phyloP scores from a whole-genome alignment of 1,140 invertebrate genomes.

The Zaprionus ornatus region DNA sequence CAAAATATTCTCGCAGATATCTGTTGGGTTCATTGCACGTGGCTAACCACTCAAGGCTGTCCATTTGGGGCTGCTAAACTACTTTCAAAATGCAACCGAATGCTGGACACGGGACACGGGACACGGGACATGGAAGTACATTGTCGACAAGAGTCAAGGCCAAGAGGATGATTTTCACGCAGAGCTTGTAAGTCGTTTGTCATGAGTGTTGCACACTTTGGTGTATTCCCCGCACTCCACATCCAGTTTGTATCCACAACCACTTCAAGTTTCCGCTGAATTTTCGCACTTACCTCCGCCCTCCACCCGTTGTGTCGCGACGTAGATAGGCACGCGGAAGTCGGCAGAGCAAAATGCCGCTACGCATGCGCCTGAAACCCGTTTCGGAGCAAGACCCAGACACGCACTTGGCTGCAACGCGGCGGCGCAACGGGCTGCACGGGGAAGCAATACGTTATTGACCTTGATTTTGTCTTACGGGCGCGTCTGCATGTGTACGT shows the following conservation, averaged over 20 bases:
- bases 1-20: neutral
- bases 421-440: conserved; percentile 2
- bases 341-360: conserved; percentile 66
- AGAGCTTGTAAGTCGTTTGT: neutral
- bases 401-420: conserved; percentile 46
- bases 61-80: conserved; percentile 61
- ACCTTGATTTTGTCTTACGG: conserved; percentile 68
- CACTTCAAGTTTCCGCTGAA: conserved; percentile 34
- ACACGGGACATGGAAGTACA: neutral
- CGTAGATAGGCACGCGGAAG: conserved; percentile 56
- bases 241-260: neutral
- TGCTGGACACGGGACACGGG: neutral
- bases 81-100: conserved; percentile 62
- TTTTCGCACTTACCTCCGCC: neutral
- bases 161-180: conserved; percentile 36
- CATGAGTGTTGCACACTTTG: conserved; percentile 5
- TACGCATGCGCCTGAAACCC: conserved; percentile 69
- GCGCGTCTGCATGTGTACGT: neutral
- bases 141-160: conserved; percentile 42
- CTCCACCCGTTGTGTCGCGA: neutral
- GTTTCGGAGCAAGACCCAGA: conserved; percentile 39
- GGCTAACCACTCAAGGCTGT: conserved; percentile 48
- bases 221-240: neutral
- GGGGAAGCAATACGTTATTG: conserved; percentile 47
- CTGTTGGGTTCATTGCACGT: conserved; percentile 59